phyloP scores from a whole-genome alignment of 2,888 invertebrate species.

The Sturmia bella region DNA sequence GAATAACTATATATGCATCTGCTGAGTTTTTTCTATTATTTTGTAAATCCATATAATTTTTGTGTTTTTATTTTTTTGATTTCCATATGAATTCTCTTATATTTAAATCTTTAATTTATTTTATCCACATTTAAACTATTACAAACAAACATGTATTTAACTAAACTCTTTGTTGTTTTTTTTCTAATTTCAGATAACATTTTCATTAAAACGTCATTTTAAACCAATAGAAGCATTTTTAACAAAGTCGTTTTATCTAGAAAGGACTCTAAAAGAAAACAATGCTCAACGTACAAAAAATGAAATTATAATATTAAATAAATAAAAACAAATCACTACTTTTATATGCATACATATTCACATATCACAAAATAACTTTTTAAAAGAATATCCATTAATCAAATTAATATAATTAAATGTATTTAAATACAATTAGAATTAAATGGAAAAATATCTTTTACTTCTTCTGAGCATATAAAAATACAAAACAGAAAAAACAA shows the following conservation, averaged over 20 bases:
- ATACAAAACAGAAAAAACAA: slow-evolving; percentile 9
- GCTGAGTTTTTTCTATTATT: too few species aligned
- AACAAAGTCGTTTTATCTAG: slow-evolving; percentile 46
- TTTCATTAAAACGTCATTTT: slow-evolving; percentile 33
- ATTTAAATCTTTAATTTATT: slow-evolving; percentile 15
- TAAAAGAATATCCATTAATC: slow-evolving; percentile 14
- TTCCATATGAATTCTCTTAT: too few species aligned
- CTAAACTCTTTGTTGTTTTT: slow-evolving; percentile 16
- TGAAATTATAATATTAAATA: slow-evolving; percentile 17
- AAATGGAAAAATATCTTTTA: slow-evolving; percentile 20
- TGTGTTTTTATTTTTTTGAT: too few species aligned
- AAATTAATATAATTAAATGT: slow-evolving; percentile 51
- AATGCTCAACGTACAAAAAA: slow-evolving; percentile 59
- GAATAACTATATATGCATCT: too few species aligned
- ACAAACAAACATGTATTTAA: slow-evolving; percentile 4
- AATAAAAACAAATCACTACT: slow-evolving; percentile 40
- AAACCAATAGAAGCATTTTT: slow-evolving; percentile 30
- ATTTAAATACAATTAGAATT: slow-evolving; percentile 65
- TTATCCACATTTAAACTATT: not conserved
- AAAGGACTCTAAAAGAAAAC: slow-evolving; percentile 54
- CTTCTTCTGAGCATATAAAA: slow-evolving; percentile 25
- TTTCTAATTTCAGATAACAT: slow-evolving; percentile 42
- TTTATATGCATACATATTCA: slow-evolving; percentile 26
- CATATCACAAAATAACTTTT: slow-evolving; percentile 61
- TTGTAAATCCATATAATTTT: too few species aligned